Percentiles rank a stretch among this genome's conserved stretches.
phyloP scores from a whole-genome alignment of 2,113 vertebrate genomes.

The Ifrita kowaldi region DNA sequence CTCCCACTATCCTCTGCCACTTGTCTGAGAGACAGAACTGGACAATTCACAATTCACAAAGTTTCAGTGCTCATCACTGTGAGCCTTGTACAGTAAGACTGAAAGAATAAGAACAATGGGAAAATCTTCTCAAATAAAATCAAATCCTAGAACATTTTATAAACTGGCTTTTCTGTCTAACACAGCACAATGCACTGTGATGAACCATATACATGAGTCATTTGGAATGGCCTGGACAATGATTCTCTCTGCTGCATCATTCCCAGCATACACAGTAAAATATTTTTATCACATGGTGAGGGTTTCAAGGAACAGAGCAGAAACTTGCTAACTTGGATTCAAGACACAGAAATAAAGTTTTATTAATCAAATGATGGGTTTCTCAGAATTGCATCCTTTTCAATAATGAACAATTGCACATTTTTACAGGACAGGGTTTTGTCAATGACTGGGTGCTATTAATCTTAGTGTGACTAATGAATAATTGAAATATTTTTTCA shows the following conservation, averaged over 20 bases:
- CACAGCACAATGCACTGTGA: background rate
- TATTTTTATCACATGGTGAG: background rate
- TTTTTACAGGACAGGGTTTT: background rate
- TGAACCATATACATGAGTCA: too few species aligned
- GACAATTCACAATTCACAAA: background rate
- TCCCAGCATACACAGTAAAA: background rate
- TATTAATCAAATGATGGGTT: background rate
- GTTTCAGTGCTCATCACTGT: background rate
- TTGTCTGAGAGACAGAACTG: background rate
- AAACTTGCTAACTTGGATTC: background rate
- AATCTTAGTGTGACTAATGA: conserved; percentile 20
- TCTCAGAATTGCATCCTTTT: background rate
- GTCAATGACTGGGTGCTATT: background rate
- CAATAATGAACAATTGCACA: background rate
- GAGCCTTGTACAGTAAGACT: background rate
- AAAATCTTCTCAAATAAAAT: background rate
- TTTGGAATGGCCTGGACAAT: background rate
- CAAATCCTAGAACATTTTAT: background rate
- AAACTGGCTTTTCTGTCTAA: background rate
- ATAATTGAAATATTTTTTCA: conserved; percentile 24
- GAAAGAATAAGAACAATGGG: background rate
- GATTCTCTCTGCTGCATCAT: background rate
- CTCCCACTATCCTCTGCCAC: background rate
- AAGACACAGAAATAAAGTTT: background rate
- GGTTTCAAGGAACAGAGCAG: background rate